phyloP scores from a whole-genome alignment of 2,888 invertebrate genomes.

The Chrysolina haemoptera region DNA sequence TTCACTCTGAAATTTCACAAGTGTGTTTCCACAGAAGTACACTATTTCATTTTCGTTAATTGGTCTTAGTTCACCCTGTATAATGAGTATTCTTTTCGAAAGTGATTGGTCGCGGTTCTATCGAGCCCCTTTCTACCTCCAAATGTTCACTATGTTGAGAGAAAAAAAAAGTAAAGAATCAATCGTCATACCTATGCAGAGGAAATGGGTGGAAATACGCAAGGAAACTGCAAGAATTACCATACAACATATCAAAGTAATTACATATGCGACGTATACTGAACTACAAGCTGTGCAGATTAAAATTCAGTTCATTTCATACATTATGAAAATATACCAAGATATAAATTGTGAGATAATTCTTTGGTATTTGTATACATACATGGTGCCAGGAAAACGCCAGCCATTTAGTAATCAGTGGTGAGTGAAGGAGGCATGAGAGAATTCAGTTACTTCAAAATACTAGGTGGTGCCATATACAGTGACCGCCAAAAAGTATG shows the following conservation, averaged over 20 bases:
- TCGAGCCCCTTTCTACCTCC: no score
- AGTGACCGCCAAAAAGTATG: no score
- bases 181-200: background rate
- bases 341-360: conserved; percentile 2
- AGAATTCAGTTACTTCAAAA: background rate
- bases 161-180: no score
- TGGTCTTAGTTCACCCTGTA: no score
- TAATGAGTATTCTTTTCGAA: no score
- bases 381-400: conserved; percentile 10
- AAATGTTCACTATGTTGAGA: no score
- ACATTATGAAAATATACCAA: conserved; percentile 16
- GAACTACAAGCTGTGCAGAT: conserved; percentile 1
- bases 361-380: background rate
- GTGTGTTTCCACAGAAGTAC: no score
- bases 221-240: conserved; percentile 8
- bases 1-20: no score
- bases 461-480: no score
- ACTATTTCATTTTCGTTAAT: no score
- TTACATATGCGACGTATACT: conserved; percentile 9
- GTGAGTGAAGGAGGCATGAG: background rate
- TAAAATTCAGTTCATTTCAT: conserved; percentile 19
- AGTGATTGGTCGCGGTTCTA: no score
- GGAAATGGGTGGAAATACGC: conserved; percentile 5
- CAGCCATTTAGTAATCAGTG: background rate
- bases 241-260: conserved; percentile 13